phyloP scores from a whole-genome alignment of 2,113 vertebrate species.

The Gallinago jamesoni region DNA sequence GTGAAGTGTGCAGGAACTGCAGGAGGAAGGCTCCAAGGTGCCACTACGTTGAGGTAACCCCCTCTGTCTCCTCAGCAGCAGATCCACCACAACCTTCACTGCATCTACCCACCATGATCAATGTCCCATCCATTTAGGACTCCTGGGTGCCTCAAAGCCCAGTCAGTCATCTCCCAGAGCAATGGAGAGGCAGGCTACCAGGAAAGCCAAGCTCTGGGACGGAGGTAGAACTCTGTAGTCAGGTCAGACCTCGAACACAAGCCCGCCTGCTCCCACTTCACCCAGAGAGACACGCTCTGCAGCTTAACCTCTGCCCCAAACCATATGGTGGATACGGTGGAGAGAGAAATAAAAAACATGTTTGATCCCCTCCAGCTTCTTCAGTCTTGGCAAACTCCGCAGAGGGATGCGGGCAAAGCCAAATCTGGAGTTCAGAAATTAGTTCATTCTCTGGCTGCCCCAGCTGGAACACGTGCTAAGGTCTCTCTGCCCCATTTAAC shows the following conservation, averaged over 20 bases:
- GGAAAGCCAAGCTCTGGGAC: not conserved
- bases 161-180: not conserved
- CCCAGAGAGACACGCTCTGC: not conserved
- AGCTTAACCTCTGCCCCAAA: not conserved
- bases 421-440: slow-evolving; percentile 1
- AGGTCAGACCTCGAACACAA: not conserved
- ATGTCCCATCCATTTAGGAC: not conserved
- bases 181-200: not conserved
- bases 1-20: not conserved
- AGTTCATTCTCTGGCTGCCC: not conserved
- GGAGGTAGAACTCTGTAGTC: not conserved
- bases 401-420: slow-evolving; percentile 3
- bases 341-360: not conserved
- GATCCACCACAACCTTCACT: not conserved
- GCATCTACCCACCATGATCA: not conserved
- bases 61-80: not conserved
- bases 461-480: not conserved
- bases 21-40: not conserved
- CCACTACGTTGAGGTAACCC: not conserved
- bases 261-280: not conserved
- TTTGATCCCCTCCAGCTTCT: slow-evolving; percentile 1
- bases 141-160: not conserved
- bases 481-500: slow-evolving; percentile 43
- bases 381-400: slow-evolving; percentile 6
- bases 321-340: not conserved